A percentile compares a stretch with the other conserved stretches of the same genome.
phyloP scores from a whole-genome alignment of 35 echinoderm and acorn worm species.

The Hemicentrotus pulcherrimus region DNA sequence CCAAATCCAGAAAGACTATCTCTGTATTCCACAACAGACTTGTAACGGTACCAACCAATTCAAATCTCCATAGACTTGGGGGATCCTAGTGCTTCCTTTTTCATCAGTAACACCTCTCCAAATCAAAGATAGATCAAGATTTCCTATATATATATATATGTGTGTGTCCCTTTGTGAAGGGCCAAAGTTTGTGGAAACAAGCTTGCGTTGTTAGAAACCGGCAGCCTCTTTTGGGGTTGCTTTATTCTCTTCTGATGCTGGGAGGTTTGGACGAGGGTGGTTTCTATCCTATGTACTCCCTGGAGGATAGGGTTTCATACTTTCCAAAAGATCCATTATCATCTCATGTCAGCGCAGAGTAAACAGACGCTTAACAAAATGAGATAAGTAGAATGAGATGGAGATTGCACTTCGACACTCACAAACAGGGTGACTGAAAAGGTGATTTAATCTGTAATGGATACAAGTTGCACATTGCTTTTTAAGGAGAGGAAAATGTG shows the following conservation, averaged over 20 bases:
- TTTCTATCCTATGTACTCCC: not conserved
- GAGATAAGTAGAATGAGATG: not conserved
- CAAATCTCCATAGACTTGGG: not conserved
- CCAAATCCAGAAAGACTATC: not conserved
- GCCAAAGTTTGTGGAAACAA: not conserved
- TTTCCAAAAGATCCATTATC: not conserved
- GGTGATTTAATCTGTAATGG: constrained; percentile 18
- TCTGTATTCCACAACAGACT: constrained; percentile 3
- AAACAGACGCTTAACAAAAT: constrained; percentile 12
- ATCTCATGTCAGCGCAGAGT: not conserved
- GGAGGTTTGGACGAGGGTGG: not conserved
- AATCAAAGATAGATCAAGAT: not conserved
- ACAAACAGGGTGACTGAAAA: not conserved
- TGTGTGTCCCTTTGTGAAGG: not conserved
- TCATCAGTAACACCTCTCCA: not conserved
- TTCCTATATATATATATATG: not conserved
- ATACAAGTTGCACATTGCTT: not conserved
- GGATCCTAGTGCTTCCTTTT: not conserved
- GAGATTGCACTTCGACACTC: not conserved
- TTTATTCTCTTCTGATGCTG: not conserved
- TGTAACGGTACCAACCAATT: not conserved
- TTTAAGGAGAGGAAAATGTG: too few species aligned
- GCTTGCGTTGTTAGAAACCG: not conserved
- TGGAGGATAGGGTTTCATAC: not conserved
- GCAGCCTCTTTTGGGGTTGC: not conserved